Percentiles rank a stretch among this genome's conserved stretches.
These are phyloP conservation scores for Propsilocerus akamusi DNA, from an alignment of 1,140 invertebrate species.

Conservation along the genomic window DNA sequence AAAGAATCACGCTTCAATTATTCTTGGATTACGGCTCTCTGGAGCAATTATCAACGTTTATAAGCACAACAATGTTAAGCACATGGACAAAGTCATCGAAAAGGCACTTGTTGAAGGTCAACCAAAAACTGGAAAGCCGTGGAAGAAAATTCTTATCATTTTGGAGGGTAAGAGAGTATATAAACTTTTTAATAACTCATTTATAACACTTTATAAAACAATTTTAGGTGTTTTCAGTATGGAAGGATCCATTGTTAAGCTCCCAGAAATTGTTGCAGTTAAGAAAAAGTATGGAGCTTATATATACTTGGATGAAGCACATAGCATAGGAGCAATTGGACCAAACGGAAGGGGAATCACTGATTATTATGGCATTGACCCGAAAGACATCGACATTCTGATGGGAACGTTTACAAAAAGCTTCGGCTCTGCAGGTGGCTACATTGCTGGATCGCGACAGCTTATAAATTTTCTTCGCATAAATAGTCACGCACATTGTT, in stretches of 20 bases:
- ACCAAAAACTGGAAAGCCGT: slow-evolving; percentile 54
- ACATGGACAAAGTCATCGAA: slow-evolving; percentile 66
- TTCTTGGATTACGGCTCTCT: slow-evolving; percentile 78
- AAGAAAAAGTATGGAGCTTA: slow-evolving; percentile 95
- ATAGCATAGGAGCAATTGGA: slow-evolving; percentile 90
- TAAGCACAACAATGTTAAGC: slow-evolving; percentile 75
- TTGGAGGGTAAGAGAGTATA: too few species aligned
- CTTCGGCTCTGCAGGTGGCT: slow-evolving; percentile 92
- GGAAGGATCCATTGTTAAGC: slow-evolving; percentile 87
- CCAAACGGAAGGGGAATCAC: slow-evolving; percentile 71
- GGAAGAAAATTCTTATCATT: slow-evolving; percentile 87
- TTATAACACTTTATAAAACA: too few species aligned
- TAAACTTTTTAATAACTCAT: too few species aligned
- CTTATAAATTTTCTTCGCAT: slow-evolving; percentile 65
- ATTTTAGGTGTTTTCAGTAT: slow-evolving; percentile 88
- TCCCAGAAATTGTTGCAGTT: slow-evolving; percentile 74
- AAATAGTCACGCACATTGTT: slow-evolving; percentile 69
- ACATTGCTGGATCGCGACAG: slow-evolving; percentile 75
- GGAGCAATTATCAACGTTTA: slow-evolving; percentile 77
- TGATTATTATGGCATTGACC: slow-evolving; percentile 45
- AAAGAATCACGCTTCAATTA: slow-evolving; percentile 92
- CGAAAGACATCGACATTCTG: slow-evolving; percentile 81
- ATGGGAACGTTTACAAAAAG: slow-evolving; percentile 69
- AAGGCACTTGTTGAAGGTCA: slow-evolving; percentile 67
- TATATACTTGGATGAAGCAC: slow-evolving; percentile 88